Base-by-base conservation (phyloP, 2,888 invertebrate species). In the Silvanus unidentatus region DNA sequence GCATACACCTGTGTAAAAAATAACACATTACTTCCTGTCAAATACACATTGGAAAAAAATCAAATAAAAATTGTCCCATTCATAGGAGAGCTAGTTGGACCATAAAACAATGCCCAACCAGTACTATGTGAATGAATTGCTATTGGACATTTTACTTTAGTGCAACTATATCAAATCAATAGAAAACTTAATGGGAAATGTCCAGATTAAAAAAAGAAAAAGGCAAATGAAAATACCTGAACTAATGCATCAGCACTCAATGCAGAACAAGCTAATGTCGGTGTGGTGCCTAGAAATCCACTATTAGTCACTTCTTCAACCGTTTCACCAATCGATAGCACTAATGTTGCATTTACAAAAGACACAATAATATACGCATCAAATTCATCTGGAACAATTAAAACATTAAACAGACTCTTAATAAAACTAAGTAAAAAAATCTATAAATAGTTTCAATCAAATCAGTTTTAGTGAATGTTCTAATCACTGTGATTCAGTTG, bases 281-380 rank as follows among this genome's bases (percentile, higher is more conserved):
- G 97, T 0, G 98, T 98, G 0, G 98, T 99, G 48, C 98, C 98
- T 63, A 99, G 77, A 72, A 99, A 99, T 36, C 99, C 99, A 50
- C 98, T 98, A 73, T 99, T 99, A 0, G 98, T 96, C 15, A 99
- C 99, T 85, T 99, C 99, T 74, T 99, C 99, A n/a, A 99, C 99
- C 10, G 98, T 99, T 74, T 99, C 99, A 58, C 99, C 99, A 69
- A 99, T 99, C 61, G 96, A 96, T 64, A 99, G 80, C 54, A 99
- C 99, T 65, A 99, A 82, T 11, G 99, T 99, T 59, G 99, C 99
- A 70, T 89, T 90, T 53, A 96, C 91, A 86, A 99, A 99, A 40
- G 99, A 99, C 63, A 99, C 99, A 72, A 99, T 95, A 80, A 99
- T 99, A 79, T 98, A 99, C 42, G 98, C 93, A 80, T 99, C 99